Base-by-base conservation (phyloP, 2,888 invertebrate species). In the Malachius bipustulatus region DNA sequence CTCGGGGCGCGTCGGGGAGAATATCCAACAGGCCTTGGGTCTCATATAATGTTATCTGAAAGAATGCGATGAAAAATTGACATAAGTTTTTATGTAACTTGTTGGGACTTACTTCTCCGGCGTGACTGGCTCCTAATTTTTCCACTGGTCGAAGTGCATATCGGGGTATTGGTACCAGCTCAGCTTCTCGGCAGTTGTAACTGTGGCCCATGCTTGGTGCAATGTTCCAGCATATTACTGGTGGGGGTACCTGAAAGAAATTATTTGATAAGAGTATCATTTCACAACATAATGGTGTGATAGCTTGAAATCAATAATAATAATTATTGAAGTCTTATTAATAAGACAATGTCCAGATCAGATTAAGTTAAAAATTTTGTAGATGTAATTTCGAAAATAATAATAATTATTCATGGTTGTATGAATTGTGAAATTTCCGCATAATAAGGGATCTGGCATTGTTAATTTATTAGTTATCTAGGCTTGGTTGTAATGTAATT, bases 171-270 rank as follows among this genome's bases (percentile, higher is more conserved):
- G 67, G 65, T 39, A 66, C 63, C 29, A 71, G 62, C 50, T 73
- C 72, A 36, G 64, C 64, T 55, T 73, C 73, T 47, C 67, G 63
- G 54, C 71, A 70, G 47, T 65, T 70, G 59, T 71, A 73, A 38
- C 69, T 60, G 45, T 69, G 69, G 42, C 67, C 69, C 70, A 72
- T 72, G 50, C 71, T 70, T 12, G 73, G 73, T 9, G 69, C 70
- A 31, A 73, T 69, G 55, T 73, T 73, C 73, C 73, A 73, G 45
- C 65, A 64, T 37, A 71, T 67, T 37, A 67, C 60, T 16, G 73
- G 73, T 34, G 71, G 68, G 35, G 69, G 66, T 50, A 67, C 61
- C 71, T 72, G 57, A 28, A 57, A 59, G 44, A 43, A 40, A 19
- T n/a, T n/a, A n/a, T n/a, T n/a, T n/a, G 8, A 24, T 24, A 8